phyloP scores from a whole-genome alignment of 1,140 invertebrate species.

The Heliconius hewitsoni region DNA sequence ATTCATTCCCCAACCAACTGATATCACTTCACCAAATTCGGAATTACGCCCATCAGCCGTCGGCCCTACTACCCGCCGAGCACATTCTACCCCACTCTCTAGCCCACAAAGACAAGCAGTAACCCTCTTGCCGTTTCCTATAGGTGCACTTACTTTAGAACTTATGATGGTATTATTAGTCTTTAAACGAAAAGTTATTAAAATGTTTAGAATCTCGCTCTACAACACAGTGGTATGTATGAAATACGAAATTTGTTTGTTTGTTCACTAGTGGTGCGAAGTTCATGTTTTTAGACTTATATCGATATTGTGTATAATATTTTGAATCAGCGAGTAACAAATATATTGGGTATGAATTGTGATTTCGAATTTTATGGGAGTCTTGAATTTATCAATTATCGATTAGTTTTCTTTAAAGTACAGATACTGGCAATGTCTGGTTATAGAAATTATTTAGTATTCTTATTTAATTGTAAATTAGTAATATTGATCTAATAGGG shows the following conservation, averaged over 20 bases:
- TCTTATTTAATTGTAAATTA: slow-evolving; percentile 22
- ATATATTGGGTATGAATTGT: slow-evolving; percentile 69
- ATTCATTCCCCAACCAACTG: slow-evolving; percentile 95
- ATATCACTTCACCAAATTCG: slow-evolving; percentile 98
- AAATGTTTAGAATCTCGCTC: slow-evolving; percentile 76
- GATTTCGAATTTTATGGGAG: slow-evolving; percentile 56
- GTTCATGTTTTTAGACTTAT: slow-evolving; percentile 75
- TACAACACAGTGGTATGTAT: slow-evolving; percentile 72
- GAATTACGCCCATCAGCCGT: slow-evolving; percentile 96
- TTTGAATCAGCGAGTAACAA: slow-evolving; percentile 70
- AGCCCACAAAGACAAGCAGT: slow-evolving; percentile 81
- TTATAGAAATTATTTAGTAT: slow-evolving; percentile 12
- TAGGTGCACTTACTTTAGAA: slow-evolving; percentile 71
- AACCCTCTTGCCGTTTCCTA: slow-evolving; percentile 58
- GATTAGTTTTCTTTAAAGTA: slow-evolving; percentile 60
- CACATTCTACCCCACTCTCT: slow-evolving; percentile 79
- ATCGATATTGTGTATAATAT: slow-evolving; percentile 74
- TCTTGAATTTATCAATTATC: slow-evolving; percentile 46
- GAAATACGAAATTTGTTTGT: slow-evolving; percentile 68
- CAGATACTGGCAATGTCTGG: slow-evolving; percentile 29
- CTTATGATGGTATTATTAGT: slow-evolving; percentile 80
- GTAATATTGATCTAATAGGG: slow-evolving; percentile 7
- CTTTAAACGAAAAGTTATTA: slow-evolving; percentile 72
- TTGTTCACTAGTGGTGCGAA: slow-evolving; percentile 59
- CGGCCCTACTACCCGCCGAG: slow-evolving; percentile 79